Conservation (phyloP, 2,113 vertebrate species). For the Gnathonemus longibarbis region DNA sequence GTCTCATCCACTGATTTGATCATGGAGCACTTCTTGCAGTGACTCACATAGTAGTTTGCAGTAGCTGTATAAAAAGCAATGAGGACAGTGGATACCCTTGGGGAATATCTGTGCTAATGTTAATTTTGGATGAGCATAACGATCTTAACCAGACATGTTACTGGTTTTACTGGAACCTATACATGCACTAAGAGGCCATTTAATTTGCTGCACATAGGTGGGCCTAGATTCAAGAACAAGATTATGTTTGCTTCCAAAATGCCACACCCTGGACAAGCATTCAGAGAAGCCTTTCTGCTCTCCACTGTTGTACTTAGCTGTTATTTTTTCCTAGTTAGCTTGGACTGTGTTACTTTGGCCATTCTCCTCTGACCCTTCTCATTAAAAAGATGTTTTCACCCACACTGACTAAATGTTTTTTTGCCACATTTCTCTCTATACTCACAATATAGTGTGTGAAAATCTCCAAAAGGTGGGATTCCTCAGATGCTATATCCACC, state of each 20-base stretch:
- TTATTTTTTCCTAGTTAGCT: background rate
- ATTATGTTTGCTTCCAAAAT: background rate
- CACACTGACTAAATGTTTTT: background rate
- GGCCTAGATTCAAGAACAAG: background rate
- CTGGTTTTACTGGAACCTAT: background rate
- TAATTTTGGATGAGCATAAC: background rate
- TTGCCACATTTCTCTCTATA: background rate
- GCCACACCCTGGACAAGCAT: background rate
- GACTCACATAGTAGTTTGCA: background rate
- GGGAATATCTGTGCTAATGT: conserved; percentile 1
- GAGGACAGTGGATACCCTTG: background rate
- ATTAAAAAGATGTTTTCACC: background rate
- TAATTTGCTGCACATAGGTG: background rate
- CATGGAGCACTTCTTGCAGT: background rate
- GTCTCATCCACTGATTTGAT: background rate
- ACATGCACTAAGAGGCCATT: background rate
- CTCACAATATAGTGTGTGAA: background rate
- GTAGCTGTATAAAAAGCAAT: background rate
- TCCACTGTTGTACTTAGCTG: background rate
- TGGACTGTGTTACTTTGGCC: background rate
- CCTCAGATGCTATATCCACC: background rate
- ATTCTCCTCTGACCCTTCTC: background rate
- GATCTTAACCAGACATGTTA: background rate
- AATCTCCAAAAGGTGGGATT: background rate
- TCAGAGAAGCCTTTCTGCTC: background rate